These are phyloP conservation scores for Heliconius ethilla DNA, from an alignment of 2,888 invertebrate species.

Conservation along the genomic window DNA sequence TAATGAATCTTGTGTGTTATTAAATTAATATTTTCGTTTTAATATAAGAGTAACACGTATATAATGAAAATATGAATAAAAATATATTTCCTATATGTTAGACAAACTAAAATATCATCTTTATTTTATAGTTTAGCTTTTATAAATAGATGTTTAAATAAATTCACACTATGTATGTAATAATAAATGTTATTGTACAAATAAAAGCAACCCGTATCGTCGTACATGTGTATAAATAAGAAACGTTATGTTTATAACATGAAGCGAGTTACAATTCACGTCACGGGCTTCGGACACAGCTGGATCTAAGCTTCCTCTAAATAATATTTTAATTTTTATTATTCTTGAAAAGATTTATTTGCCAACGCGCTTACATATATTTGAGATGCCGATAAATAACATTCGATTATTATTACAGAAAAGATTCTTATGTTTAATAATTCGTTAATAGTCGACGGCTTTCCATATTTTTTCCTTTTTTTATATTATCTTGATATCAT, in stretches of 20 bases:
- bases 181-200: not conserved
- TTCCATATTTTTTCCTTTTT: not conserved
- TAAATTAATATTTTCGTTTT: not conserved
- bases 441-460: not conserved
- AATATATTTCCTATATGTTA: not conserved
- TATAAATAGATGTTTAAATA: not conserved
- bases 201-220: not conserved
- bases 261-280: not conserved
- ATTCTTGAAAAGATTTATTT: not conserved
- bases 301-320: not conserved
- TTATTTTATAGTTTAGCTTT: not conserved
- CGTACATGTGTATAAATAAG: not conserved
- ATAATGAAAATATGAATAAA: not conserved
- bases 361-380: not conserved
- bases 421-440: not conserved
- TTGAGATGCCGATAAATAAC: not conserved
- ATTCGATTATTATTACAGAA: not conserved
- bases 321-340: not conserved
- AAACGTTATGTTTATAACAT: not conserved
- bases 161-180: not conserved
- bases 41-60: not conserved
- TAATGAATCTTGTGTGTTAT: not conserved
- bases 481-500: not conserved
- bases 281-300: constrained; percentile 4
- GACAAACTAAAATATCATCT: not conserved